Conservation (phyloP, 2,797 vertebrate species). For the Graptemys geographica region DNA sequence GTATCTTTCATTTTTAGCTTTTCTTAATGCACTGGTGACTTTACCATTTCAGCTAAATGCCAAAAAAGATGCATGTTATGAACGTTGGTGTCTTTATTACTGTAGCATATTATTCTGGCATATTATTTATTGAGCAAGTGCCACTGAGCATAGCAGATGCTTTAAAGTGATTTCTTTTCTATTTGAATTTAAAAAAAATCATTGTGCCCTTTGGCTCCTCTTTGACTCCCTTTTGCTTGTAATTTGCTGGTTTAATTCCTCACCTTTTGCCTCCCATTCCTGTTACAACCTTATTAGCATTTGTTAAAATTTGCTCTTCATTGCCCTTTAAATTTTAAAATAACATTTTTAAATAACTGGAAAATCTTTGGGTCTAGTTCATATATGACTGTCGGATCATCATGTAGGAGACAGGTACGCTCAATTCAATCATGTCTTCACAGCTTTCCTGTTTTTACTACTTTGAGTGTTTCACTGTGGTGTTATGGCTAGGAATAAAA, state of each 20-base stretch:
- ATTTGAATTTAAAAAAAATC: constrained; percentile 4
- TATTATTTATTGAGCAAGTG: constrained; percentile 45
- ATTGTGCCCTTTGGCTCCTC: constrained; percentile 42
- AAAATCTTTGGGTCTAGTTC: constrained; percentile 18
- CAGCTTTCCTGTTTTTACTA: not conserved
- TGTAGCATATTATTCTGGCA: not conserved
- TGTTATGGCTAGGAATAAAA: constrained; percentile 8
- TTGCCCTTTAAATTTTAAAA: constrained; percentile 52
- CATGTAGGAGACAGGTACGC: constrained; percentile 54
- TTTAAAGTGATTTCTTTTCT: constrained; percentile 29
- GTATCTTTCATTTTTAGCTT: constrained; percentile 49
- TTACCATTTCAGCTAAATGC: constrained; percentile 59
- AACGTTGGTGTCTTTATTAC: constrained; percentile 56
- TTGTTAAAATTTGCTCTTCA: constrained; percentile 53
- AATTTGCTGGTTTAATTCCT: constrained; percentile 51
- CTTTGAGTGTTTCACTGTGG: not conserved
- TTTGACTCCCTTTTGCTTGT: constrained; percentile 54
- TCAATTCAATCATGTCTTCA: constrained; percentile 32
- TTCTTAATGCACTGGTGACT: constrained; percentile 63
- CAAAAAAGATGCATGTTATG: constrained; percentile 50
- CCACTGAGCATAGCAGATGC: constrained; percentile 39
- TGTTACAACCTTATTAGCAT: constrained; percentile 65
- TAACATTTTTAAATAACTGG: constrained; percentile 46
- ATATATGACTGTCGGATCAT: constrained; percentile 10
- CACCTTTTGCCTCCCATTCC: constrained; percentile 43